Evolutionary conservation across 1,140 invertebrate genomes (phyloP), one percentile per base, ranked within the genome.

Genomic region (Drusus annulatus): DNA sequence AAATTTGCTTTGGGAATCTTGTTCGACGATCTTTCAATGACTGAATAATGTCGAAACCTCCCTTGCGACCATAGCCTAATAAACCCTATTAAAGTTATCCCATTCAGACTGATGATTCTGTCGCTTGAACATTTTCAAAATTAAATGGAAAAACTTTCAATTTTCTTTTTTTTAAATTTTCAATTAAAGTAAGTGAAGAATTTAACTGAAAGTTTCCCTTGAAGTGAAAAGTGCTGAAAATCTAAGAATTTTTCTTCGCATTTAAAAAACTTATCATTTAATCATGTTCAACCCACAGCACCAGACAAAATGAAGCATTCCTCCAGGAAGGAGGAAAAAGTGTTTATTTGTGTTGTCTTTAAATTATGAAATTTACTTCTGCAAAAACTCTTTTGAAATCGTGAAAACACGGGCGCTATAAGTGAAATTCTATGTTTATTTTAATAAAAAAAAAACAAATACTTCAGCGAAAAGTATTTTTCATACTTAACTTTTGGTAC

Each of bases 141-240:
- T 65, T 13, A 25, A 65, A 65, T 65, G 31, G 62, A 65, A 65
- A 65, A 65, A 65, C 62, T 65, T 65, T 65, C 10, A 45, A 45
- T 13, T 45, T 45, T 45, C 36, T 13, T 45, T 45, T 36, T 45
- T 45, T 45, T 13, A 1, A 13, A 45, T 1, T 45, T 45, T 45
- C 36, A 45, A 45, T 45, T 45, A 45, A 65, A 65, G 31, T 65
- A 65, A 25, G 21, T 65, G 62, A 65, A 65, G 25, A 65, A 65
- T 65, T 13, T 31, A 28, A n/a, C 62, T 28, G n/a, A 65, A 31
- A 65, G 16, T 28, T 63, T 65, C 28, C 2, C 36, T 10, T 45
- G 36, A 45, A 45, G 36, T 65, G 10, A 65, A 65, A 25, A 60
- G 56, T 4, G 17, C 23, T 19, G 15, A 56, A 60, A 19, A 13